These are phyloP conservation scores for Amblyornis subalaris DNA, from an alignment of 2,113 vertebrate genomes.

Conservation along the genomic window DNA sequence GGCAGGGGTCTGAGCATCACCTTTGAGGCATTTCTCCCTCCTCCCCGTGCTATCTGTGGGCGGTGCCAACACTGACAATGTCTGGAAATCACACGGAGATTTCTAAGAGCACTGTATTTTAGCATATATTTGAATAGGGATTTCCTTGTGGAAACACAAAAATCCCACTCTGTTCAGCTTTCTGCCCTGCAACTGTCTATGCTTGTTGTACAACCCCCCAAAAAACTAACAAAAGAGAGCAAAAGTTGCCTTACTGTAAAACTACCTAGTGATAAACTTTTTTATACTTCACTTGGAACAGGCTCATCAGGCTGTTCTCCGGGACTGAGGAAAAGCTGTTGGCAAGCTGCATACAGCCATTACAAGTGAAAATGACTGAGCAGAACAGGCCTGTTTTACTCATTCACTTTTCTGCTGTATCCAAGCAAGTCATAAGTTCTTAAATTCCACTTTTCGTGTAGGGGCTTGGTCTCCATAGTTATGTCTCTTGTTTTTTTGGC, in stretches of 20 bases:
- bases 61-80: neutral
- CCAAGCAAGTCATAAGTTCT: conserved; percentile 22
- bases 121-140: conserved; percentile 11
- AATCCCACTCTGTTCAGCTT: neutral
- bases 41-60: neutral
- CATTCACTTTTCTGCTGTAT: conserved; percentile 42
- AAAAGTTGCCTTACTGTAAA: neutral
- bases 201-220: neutral
- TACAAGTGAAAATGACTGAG: conserved; percentile 41
- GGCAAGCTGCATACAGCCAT: conserved; percentile 13
- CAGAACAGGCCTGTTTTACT: conserved; percentile 41
- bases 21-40: neutral
- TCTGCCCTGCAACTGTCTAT: neutral
- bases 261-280: conserved; percentile 26
- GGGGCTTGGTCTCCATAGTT: neutral
- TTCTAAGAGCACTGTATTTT: neutral
- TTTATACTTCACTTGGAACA: conserved; percentile 27
- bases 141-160: neutral
- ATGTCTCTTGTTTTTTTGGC: neutral
- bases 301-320: neutral
- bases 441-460: neutral
- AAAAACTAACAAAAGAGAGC: neutral
- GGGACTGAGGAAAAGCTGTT: conserved; percentile 26
- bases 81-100: neutral
- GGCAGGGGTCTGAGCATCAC: neutral